phyloP scores from a whole-genome alignment of 2,888 invertebrate genomes.

The Boloria euphrosyne region DNA sequence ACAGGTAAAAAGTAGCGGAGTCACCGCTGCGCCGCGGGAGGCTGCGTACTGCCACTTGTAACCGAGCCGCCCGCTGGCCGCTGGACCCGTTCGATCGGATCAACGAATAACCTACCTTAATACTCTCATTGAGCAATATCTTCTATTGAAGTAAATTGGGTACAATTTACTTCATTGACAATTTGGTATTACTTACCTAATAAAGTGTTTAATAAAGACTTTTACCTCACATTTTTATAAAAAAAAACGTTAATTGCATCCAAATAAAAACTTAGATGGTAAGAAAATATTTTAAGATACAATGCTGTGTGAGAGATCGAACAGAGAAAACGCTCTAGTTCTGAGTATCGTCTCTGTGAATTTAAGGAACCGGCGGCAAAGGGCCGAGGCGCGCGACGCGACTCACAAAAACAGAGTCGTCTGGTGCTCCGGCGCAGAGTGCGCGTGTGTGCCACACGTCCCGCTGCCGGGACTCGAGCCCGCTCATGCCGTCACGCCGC shows the following conservation, averaged over 20 bases:
- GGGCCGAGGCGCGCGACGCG: constrained; percentile 68
- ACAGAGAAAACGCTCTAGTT: constrained; percentile 65
- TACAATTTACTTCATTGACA: background rate
- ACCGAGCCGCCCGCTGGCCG: constrained; percentile 44
- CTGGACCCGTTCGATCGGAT: constrained; percentile 36
- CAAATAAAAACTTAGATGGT: background rate
- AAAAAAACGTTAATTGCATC: too few relatives aligned
- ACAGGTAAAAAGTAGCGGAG: constrained; percentile 71
- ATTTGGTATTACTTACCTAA: too few relatives aligned
- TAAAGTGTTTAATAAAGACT: too few relatives aligned
- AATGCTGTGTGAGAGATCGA: constrained; percentile 43
- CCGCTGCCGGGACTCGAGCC: constrained; percentile 17
- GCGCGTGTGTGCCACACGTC: constrained; percentile 47
- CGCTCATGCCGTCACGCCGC: constrained; percentile 33
- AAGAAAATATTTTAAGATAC: constrained; percentile 14
- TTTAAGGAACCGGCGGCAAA: constrained; percentile 65
- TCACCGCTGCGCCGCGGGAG: constrained; percentile 72
- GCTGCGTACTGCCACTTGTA: constrained; percentile 49
- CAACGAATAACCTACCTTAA: background rate
- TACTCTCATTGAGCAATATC: constrained; percentile 8
- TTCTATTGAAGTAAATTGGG: too few relatives aligned
- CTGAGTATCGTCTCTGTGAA: constrained; percentile 67
- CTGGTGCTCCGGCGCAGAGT: constrained; percentile 58
- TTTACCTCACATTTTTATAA: too few relatives aligned
- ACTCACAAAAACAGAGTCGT: constrained; percentile 73